phyloP scores from a whole-genome alignment of 2,888 invertebrate genomes.

The Oxycera nigricornis region DNA sequence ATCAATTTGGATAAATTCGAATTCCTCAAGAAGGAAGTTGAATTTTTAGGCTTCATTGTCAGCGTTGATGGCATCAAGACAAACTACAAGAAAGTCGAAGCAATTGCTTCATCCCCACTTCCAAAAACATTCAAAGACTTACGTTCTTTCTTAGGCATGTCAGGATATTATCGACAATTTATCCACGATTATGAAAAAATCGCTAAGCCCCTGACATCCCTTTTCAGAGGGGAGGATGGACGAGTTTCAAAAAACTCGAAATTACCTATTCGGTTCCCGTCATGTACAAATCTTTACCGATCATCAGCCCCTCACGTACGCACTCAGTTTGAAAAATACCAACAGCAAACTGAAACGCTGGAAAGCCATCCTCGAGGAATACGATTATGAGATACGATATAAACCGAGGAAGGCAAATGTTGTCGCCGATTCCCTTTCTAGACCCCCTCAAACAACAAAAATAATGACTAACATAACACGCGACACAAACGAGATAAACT shows the following conservation, averaged over 20 bases:
- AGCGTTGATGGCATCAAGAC: neutral
- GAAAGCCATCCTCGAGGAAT: slow-evolving; percentile 41
- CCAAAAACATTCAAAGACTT: neutral
- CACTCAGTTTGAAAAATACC: slow-evolving; percentile 43
- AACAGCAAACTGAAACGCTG: slow-evolving; percentile 40
- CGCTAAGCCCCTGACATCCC: neutral
- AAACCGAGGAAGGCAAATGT: slow-evolving; percentile 39
- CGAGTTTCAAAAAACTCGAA: neutral
- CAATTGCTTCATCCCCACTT: neutral
- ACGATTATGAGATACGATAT: slow-evolving; percentile 19
- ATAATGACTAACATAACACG: neutral
- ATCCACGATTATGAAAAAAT: neutral
- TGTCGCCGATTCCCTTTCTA: slow-evolving; percentile 9
- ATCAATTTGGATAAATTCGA: neutral
- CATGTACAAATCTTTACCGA: too few relatives aligned
- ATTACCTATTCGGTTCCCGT: too few relatives aligned
- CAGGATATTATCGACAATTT: neutral
- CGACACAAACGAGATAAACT: slow-evolving; percentile 4
- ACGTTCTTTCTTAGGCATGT: neutral
- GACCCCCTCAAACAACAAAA: neutral
- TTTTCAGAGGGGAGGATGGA: neutral
- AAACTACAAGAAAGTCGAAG: neutral
- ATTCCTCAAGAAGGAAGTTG: too few relatives aligned
- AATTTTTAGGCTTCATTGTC: too few relatives aligned
- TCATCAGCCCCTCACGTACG: slow-evolving; percentile 44